phyloP scores from a whole-genome alignment of 1,140 invertebrate genomes.

The Acromyrmex echinatior region DNA sequence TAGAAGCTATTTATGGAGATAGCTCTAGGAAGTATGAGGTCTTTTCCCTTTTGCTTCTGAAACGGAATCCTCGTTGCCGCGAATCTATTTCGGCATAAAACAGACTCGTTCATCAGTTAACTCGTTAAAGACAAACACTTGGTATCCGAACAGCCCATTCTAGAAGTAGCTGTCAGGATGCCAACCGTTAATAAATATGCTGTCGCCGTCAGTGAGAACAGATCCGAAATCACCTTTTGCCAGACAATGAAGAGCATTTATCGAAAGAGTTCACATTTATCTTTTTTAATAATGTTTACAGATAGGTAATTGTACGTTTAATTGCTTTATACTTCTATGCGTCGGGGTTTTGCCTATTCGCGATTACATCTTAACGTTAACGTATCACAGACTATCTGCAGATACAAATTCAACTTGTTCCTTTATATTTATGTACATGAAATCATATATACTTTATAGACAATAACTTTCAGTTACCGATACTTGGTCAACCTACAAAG shows the following conservation, averaged over 20 bases:
- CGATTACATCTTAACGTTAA: neutral
- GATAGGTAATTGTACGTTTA: conserved; percentile 22
- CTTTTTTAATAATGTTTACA: conserved; percentile 19
- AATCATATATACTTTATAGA: conserved; percentile 13
- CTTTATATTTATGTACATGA: conserved; percentile 21
- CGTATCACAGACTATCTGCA: neutral
- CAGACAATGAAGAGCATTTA: neutral
- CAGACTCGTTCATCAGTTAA: conserved; percentile 75
- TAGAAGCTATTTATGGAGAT: neutral
- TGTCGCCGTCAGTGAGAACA: conserved; percentile 61
- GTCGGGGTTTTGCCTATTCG: too few species aligned
- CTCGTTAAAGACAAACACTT: conserved; percentile 70
- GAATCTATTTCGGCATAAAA: conserved; percentile 70
- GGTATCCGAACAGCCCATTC: conserved; percentile 69
- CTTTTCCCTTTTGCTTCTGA: conserved; percentile 20
- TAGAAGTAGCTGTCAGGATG: conserved; percentile 77
- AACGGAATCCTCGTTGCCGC: conserved; percentile 24
- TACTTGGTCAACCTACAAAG: conserved; percentile 1
- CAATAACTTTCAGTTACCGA: conserved; percentile 40
- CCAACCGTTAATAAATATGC: conserved; percentile 80
- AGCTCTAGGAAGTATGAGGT: neutral
- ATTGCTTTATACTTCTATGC: neutral
- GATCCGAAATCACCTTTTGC: conserved; percentile 67
- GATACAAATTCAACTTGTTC: conserved; percentile 11
- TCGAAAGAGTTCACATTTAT: conserved; percentile 13